These are phyloP conservation scores for Xylocopa sonorina DNA, from an alignment of 1,140 invertebrate species.

Conservation along the genomic window DNA sequence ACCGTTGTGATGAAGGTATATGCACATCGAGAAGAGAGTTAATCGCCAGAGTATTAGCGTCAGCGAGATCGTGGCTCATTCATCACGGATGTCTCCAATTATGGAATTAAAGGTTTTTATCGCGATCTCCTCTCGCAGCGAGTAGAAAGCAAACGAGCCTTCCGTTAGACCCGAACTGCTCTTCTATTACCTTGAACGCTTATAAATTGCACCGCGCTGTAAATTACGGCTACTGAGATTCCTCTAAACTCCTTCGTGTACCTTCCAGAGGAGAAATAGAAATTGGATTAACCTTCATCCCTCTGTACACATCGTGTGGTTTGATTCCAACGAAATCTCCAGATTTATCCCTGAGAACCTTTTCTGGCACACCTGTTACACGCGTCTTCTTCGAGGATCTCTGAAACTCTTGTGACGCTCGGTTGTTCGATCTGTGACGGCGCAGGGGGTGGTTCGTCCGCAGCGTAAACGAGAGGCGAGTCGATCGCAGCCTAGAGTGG, in stretches of 20 bases:
- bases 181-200: background rate
- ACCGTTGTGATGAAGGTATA: background rate
- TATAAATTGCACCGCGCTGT: background rate
- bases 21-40: background rate
- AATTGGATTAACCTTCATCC: too few species aligned
- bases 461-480: background rate
- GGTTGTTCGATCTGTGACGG: background rate
- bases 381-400: too few species aligned
- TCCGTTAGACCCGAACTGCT: background rate
- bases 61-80: background rate
- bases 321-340: background rate
- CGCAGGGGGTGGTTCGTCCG: background rate
- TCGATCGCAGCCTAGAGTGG: background rate
- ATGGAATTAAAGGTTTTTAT: background rate
- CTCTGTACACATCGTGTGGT: background rate
- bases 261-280: too few species aligned
- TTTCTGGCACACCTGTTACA: slow-evolving; percentile 4
- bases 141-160: background rate
- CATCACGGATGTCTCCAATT: slow-evolving; percentile 2
- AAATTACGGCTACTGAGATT: background rate
- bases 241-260: background rate
- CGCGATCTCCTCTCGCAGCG: background rate
- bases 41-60: slow-evolving; percentile 7
- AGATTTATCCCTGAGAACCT: background rate
- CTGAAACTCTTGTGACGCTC: background rate